Evolutionary conservation across 2,113 vertebrate genomes (phyloP).

Genomic region (Nycticryphes semicollaris): DNA sequence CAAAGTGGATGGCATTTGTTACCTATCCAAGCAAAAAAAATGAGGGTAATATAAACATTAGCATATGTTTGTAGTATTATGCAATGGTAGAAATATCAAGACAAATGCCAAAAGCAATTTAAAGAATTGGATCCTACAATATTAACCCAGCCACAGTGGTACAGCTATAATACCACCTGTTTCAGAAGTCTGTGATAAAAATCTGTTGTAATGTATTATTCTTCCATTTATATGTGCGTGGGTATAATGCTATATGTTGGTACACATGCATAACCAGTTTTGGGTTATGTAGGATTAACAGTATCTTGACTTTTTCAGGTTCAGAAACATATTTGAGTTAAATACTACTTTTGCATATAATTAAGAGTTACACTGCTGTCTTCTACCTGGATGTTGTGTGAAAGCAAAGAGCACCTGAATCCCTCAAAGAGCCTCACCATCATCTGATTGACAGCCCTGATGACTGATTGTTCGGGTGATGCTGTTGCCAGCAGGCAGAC

Average conservation of each 20-base stretch:
- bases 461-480: not conserved
- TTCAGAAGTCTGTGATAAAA: not conserved
- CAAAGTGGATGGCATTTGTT: not conserved
- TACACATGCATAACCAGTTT: not conserved
- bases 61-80: conserved; percentile 24
- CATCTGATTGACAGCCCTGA: not conserved
- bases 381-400: not conserved
- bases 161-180: not conserved
- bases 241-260: not conserved
- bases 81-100: conserved; percentile 8
- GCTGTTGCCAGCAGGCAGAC: not conserved
- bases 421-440: not conserved
- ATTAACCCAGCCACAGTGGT: not conserved
- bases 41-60: not conserved
- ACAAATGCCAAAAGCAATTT: not conserved
- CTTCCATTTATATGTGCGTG: not conserved
- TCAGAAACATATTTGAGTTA: not conserved
- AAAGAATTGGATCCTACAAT: not conserved
- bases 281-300: not conserved
- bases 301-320: not conserved
- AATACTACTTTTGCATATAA: not conserved
- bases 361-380: not conserved
- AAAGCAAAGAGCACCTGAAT: not conserved
- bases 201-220: not conserved
- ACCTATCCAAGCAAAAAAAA: not conserved